Evolutionary conservation across 2,888 invertebrate species (phyloP).

Genomic region (Andrena minutula): DNA sequence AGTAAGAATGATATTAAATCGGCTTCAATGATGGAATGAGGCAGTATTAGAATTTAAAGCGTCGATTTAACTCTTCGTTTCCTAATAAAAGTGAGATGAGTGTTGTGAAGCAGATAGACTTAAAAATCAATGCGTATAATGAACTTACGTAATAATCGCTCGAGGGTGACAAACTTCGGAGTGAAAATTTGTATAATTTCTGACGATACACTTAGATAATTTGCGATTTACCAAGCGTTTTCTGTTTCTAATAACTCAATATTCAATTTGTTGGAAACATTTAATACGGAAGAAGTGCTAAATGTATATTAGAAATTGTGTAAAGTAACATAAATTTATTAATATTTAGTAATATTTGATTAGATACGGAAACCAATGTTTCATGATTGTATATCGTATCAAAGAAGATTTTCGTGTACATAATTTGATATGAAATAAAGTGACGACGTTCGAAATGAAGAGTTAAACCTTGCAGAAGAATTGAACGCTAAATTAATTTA

Average conservation of each 20-base stretch:
- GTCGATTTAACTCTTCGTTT: conserved; percentile 46
- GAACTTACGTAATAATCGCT: not conserved
- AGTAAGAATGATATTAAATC: conserved; percentile 57
- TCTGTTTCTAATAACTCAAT: not conserved
- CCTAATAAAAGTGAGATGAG: not conserved
- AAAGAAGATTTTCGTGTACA: not conserved
- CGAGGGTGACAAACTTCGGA: not conserved
- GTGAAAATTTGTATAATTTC: not conserved
- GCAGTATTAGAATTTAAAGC: conserved; percentile 58
- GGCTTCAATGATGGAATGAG: conserved; percentile 43
- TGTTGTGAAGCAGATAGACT: conserved; percentile 2
- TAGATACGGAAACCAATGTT: not conserved
- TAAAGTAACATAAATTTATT: not conserved
- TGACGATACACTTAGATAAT: not conserved
- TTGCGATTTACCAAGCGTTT: not conserved
- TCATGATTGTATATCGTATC: not conserved
- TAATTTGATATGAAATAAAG: not conserved
- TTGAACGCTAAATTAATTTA: conserved; percentile 49
- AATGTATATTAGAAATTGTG: not conserved
- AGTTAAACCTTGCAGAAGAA: conserved; percentile 35
- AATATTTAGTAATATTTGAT: not conserved
- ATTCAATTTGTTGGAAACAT: conserved; percentile 3
- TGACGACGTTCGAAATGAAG: conserved; percentile 29
- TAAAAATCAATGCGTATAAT: not conserved
- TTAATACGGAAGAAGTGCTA: not conserved